phyloP scores from a whole-genome alignment of 2,113 vertebrate species.

The Neolamprologus variostigma region DNA sequence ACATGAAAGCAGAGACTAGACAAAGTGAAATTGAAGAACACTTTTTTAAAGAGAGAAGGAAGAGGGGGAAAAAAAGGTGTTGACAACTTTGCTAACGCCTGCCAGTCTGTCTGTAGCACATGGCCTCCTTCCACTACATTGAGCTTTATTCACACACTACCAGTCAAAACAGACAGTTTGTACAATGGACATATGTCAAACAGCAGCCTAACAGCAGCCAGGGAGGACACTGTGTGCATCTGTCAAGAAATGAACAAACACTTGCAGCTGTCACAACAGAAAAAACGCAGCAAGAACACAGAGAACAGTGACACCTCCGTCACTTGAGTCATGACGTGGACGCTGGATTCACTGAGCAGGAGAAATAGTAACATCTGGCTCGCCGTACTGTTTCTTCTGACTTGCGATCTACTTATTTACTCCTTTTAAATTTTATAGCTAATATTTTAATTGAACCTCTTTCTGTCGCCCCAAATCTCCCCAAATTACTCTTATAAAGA shows the following conservation, averaged over 20 bases:
- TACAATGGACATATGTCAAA: slow-evolving; percentile 48
- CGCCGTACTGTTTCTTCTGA: background rate
- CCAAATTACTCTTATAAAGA: accelerated
- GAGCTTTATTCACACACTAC: slow-evolving; percentile 3
- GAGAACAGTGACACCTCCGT: background rate
- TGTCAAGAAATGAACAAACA: slow-evolving; percentile 34
- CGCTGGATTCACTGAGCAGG: background rate
- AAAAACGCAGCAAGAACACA: background rate
- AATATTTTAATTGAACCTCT: background rate
- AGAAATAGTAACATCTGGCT: background rate
- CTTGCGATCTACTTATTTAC: background rate
- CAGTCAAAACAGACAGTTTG: slow-evolving; percentile 41
- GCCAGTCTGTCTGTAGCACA: slow-evolving; percentile 17
- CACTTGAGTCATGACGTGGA: background rate
- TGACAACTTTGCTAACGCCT: slow-evolving; percentile 12
- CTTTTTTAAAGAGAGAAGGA: background rate
- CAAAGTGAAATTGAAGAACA: background rate
- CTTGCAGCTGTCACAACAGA: slow-evolving; percentile 26
- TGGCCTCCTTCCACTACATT: background rate
- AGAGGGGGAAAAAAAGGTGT: background rate
- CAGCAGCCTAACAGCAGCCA: slow-evolving; percentile 21
- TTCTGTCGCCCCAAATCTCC: background rate
- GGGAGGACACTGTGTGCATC: slow-evolving; percentile 13
- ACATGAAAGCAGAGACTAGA: background rate
- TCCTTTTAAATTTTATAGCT: background rate